phyloP scores from a whole-genome alignment of 2,888 invertebrate species.

The Selenia dentaria region DNA sequence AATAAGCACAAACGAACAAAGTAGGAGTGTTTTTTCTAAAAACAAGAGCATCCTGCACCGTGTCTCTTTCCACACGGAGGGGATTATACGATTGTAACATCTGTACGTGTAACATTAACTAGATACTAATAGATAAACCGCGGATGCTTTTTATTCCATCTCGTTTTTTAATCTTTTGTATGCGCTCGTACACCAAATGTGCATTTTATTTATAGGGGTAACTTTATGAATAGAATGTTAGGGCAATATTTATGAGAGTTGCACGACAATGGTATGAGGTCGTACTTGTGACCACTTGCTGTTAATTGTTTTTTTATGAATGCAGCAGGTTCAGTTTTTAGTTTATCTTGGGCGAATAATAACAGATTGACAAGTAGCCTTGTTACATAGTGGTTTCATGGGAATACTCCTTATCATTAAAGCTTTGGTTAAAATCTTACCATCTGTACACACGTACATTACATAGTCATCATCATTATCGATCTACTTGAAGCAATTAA shows the following conservation, averaged over 20 bases:
- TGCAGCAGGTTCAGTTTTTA: constrained; percentile 52
- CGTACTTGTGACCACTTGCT: constrained; percentile 79
- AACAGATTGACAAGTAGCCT: constrained; percentile 9
- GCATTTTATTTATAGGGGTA: constrained; percentile 73
- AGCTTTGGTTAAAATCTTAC: no score
- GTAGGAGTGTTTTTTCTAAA: constrained; percentile 49
- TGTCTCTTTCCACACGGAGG: constrained; percentile 40
- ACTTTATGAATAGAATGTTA: constrained; percentile 44
- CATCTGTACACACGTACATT: no score
- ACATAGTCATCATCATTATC: no score
- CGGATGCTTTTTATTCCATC: constrained; percentile 79
- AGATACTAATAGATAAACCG: constrained; percentile 83
- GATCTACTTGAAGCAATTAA: no score
- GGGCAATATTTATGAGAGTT: constrained; percentile 44
- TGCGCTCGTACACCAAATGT: constrained; percentile 72
- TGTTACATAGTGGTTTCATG: no score
- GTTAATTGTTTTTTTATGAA: constrained; percentile 69
- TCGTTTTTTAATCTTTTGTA: constrained; percentile 78
- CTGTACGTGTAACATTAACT: constrained; percentile 78
- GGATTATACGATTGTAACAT: constrained; percentile 70
- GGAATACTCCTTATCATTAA: no score
- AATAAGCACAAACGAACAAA: constrained; percentile 1
- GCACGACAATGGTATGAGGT: constrained; percentile 62
- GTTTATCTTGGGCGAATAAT: neutral
- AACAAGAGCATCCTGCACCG: constrained; percentile 41